Conservation (phyloP, 1,140 invertebrate species). For the Orius laevigatus region DNA sequence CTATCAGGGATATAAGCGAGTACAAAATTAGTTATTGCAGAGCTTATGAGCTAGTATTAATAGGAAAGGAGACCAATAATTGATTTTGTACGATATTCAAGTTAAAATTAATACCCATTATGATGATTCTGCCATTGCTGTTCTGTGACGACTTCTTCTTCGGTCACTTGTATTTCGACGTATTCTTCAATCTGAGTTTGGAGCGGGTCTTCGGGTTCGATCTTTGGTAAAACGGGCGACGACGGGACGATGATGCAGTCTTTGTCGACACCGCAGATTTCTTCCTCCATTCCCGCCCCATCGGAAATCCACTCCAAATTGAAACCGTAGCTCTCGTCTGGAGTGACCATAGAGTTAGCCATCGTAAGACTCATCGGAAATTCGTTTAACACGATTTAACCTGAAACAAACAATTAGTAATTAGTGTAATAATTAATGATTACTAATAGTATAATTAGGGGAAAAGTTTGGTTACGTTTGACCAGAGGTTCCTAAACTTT, state of each 20-base stretch:
- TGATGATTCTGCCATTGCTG: conserved; percentile 13
- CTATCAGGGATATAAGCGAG: too few species aligned
- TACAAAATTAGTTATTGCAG: too few species aligned
- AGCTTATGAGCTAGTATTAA: background rate
- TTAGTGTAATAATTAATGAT: too few species aligned
- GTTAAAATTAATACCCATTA: conserved; percentile 7
- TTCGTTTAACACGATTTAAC: too few species aligned
- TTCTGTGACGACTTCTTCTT: conserved; percentile 22
- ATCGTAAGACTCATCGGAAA: background rate
- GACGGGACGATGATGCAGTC: conserved; percentile 14
- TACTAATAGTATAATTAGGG: too few species aligned
- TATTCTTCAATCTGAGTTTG: conserved; percentile 7
- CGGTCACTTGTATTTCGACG: conserved; percentile 23
- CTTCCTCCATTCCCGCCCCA: conserved; percentile 11
- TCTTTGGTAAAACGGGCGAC: conserved; percentile 8
- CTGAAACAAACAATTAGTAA: too few species aligned
- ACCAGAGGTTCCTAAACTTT: too few species aligned
- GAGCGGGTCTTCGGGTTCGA: conserved; percentile 2
- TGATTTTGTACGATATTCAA: background rate
- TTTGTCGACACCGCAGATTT: conserved; percentile 16
- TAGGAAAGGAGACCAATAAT: background rate
- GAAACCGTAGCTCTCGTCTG: conserved; percentile 14
- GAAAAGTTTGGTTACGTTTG: too few species aligned
- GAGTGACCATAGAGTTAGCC: conserved; percentile 11
- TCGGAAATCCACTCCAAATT: conserved; percentile 15